Evolutionary conservation across 2,888 invertebrate species (phyloP), one percentile per base, ranked within the genome.

Genomic region (Molorchus minor): DNA sequence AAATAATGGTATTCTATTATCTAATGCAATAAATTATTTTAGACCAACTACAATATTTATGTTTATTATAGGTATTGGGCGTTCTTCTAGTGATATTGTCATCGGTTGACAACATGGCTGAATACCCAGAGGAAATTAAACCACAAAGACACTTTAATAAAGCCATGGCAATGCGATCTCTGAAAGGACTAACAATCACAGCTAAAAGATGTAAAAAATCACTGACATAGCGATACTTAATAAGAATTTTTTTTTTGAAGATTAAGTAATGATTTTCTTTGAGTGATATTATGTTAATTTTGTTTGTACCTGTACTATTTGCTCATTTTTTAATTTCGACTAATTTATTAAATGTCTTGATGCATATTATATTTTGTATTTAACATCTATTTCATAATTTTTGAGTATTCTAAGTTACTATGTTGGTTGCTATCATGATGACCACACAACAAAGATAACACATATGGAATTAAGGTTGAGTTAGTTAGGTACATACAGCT

Each of bases 101-200:
- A 47, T 91, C 91, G 43, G 86, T 90, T 57, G 91, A 91, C 68
- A 72, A 76, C 20, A 73, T 68, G 51, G 68, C 74, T 5, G 77
- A 80, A 12, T 56, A 80, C 75, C 10, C 84, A 82, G 87, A 87
- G 65, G 84, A 58, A 20, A 58, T 85, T 71, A 90, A 88, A 77
- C 86, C 89, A 3, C 92, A 92, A 71, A 87, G 93, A 25, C 93
- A 94, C 77, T 94, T 94, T 81, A 94, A 93, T 82, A 86, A 93
- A 70, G 92, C 93, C 10, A 91, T 94, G 90, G 93, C 94, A 12
- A 93, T 94, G 93, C 85, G 93, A 10, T 91, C 92, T 47, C 83
- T 94, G 38, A 85, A 88, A 41, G 76, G 74, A 29, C 69, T 77
- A 38, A 64, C 75, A n/a, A 71, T 73, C 68, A 76, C 71, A 57